Conservation (phyloP, 2,797 vertebrate genomes). For the Pygocentrus nattereri region DNA sequence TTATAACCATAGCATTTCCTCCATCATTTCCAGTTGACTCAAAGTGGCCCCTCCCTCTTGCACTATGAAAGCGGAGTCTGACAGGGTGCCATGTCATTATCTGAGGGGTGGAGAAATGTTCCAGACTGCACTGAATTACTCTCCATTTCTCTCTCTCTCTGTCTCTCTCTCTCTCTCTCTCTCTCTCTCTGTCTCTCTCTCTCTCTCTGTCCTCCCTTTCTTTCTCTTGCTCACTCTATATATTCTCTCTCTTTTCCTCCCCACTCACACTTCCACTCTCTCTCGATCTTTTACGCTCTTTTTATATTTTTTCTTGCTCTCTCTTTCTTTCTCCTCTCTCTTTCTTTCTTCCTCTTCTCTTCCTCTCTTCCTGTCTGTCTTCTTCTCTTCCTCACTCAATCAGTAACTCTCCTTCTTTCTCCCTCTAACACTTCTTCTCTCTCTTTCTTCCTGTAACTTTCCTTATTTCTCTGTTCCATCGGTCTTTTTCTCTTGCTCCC, state of each 20-base stretch:
- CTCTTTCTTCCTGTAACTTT: too few species aligned
- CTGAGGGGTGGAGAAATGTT: slow-evolving; percentile 58
- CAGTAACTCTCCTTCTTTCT: not conserved
- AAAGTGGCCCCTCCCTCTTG: slow-evolving; percentile 9
- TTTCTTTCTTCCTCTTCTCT: not conserved
- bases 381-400: not conserved
- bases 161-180: slow-evolving; percentile 16
- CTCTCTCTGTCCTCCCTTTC: not conserved
- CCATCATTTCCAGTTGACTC: slow-evolving; percentile 30
- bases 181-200: slow-evolving; percentile 13
- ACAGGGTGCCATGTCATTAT: slow-evolving; percentile 62
- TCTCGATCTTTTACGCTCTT: not conserved
- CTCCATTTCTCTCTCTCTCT: slow-evolving; percentile 46
- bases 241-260: not conserved
- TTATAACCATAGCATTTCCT: slow-evolving; percentile 41
- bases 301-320: not conserved
- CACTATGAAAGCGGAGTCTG: slow-evolving; percentile 39
- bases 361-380: not conserved
- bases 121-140: slow-evolving; percentile 51
- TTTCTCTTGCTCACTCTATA: not conserved
- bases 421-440: too few species aligned
- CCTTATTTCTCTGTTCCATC: too few species aligned
- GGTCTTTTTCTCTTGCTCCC: not conserved
- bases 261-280: too few species aligned
- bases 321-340: not conserved